Conservation (phyloP, 2,888 invertebrate genomes). For the Sinodicranocentrus sp. region DNA sequence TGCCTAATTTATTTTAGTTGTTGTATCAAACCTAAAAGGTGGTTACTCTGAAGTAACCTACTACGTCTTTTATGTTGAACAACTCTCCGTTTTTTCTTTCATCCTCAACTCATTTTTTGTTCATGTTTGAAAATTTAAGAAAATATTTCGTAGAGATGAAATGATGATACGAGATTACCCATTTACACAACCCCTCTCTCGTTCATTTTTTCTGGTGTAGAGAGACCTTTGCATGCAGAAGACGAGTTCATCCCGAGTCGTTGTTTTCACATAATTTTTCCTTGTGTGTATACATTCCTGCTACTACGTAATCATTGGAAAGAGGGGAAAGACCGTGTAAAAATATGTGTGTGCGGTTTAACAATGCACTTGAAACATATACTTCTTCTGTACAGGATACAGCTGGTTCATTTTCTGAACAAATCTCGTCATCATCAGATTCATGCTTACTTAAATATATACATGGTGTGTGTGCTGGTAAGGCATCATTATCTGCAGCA, state of each 20-base stretch:
- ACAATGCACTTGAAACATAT: constrained; percentile 10
- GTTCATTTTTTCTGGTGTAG: constrained; percentile 20
- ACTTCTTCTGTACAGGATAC: constrained; percentile 23
- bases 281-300: constrained; percentile 18
- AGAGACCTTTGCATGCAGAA: not conserved
- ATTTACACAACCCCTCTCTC: constrained; percentile 31
- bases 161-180: constrained; percentile 24
- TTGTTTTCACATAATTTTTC: constrained; percentile 58
- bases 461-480: not conserved
- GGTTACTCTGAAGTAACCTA: constrained; percentile 64
- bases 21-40: constrained; percentile 47
- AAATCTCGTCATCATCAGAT: constrained; percentile 29
- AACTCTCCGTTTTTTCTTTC: constrained; percentile 24
- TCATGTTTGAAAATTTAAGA: not conserved
- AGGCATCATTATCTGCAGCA: not conserved
- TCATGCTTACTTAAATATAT: not conserved
- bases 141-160: not conserved
- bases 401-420: constrained; percentile 39
- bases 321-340: constrained; percentile 59
- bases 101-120: constrained; percentile 39
- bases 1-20: constrained; percentile 12
- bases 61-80: constrained; percentile 44
- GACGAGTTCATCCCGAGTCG: constrained; percentile 60
- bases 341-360: not conserved
- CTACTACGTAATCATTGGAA: constrained; percentile 29